Evolutionary conservation across 1,140 invertebrate genomes (phyloP).

Genomic region (Pseudomyrmex pallidus): DNA sequence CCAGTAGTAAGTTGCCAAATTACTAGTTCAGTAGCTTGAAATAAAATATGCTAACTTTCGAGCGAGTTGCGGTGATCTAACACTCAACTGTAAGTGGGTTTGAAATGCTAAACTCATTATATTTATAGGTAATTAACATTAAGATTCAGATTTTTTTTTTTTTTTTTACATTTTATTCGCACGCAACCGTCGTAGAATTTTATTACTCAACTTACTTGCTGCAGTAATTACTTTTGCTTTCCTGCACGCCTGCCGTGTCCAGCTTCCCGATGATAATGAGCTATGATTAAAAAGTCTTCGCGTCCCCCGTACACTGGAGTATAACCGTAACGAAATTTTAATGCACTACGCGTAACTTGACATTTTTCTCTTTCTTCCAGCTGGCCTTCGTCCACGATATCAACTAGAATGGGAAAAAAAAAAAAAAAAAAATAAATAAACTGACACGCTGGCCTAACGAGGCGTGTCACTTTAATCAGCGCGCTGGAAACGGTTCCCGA

Average conservation of each 20-base stretch:
- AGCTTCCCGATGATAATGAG: conserved; percentile 14
- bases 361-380: neutral
- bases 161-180: neutral
- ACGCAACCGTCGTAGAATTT: neutral
- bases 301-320: neutral
- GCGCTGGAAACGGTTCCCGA: conserved; percentile 28
- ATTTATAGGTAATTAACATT: neutral
- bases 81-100: neutral
- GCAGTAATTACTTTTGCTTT: conserved; percentile 9
- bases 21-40: conserved; percentile 17
- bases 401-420: conserved; percentile 12
- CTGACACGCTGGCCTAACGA: conserved; percentile 37
- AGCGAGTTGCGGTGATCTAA: neutral
- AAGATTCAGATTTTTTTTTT: neutral
- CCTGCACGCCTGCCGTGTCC: neutral
- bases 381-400: neutral
- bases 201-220: neutral
- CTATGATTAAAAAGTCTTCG: conserved; percentile 41
- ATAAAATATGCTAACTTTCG: conserved; percentile 27
- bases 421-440: neutral
- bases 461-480: conserved; percentile 52
- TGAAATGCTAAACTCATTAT: no score
- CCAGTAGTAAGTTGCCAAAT: conserved; percentile 58
- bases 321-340: conserved; percentile 43
- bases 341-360: conserved; percentile 38